Conservation (phyloP, 2,113 vertebrate species). For the Anseranas semipalmata region DNA sequence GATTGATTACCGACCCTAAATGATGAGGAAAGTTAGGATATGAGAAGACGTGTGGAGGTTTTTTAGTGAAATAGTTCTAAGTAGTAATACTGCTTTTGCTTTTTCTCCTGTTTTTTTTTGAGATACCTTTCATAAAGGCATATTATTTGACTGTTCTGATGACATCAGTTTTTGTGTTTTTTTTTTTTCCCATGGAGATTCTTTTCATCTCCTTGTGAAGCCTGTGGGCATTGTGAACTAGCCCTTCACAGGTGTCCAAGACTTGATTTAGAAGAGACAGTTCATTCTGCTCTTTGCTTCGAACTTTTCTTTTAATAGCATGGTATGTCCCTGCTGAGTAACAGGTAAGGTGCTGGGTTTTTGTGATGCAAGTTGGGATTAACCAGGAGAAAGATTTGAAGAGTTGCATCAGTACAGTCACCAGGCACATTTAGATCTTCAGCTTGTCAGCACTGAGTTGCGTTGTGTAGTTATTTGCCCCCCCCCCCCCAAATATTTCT, state of each 20-base stretch:
- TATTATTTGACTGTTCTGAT: not conserved
- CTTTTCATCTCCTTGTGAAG: not conserved
- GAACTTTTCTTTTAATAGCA: not conserved
- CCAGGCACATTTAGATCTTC: not conserved
- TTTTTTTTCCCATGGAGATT: not conserved
- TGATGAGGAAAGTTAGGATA: not conserved
- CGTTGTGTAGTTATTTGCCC: not conserved
- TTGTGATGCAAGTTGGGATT: not conserved
- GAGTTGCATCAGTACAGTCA: not conserved
- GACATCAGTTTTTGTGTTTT: not conserved
- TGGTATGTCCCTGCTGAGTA: not conserved
- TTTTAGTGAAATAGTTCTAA: not conserved
- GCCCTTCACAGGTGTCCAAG: not conserved
- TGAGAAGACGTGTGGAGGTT: not conserved
- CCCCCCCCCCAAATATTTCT: not conserved
- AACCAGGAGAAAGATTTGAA: not conserved
- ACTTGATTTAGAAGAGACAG: not conserved
- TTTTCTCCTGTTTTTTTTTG: not conserved
- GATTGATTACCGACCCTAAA: not conserved
- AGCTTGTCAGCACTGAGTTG: not conserved
- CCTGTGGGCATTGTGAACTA: not conserved
- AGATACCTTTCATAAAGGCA: not conserved
- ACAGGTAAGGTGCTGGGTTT: rapidly evolving
- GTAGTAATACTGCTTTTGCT: not conserved
- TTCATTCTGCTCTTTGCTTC: not conserved